Conservation (phyloP, 2,113 vertebrate genomes). For the Trematomus loennbergii region DNA sequence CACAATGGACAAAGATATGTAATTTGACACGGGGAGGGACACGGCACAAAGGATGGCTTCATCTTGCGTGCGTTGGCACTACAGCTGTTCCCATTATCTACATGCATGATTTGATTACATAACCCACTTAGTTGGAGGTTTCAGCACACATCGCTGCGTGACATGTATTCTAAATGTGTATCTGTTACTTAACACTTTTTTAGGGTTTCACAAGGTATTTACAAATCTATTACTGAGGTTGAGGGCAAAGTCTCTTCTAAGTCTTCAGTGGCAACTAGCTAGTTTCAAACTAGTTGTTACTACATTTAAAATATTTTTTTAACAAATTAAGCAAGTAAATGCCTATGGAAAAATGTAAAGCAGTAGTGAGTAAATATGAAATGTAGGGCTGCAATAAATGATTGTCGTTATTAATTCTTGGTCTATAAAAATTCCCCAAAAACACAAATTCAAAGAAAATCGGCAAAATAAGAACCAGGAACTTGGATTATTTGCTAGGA, state of each 20-base stretch:
- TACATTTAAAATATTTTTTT: too few relatives aligned
- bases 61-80: conserved; percentile 19
- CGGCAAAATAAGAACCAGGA: not conserved
- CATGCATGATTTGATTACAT: conserved; percentile 31
- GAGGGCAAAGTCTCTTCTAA: not conserved
- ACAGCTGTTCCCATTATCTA: conserved; percentile 49
- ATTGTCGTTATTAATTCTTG: not conserved
- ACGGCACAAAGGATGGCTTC: conserved; percentile 48
- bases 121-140: conserved; percentile 29
- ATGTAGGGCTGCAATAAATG: not conserved
- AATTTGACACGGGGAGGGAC: conserved; percentile 47
- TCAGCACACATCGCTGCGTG: not conserved
- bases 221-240: not conserved
- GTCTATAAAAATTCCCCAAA: not conserved
- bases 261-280: not conserved
- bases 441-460: not conserved
- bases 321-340: not conserved
- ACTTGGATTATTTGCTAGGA: too few relatives aligned
- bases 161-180: not conserved
- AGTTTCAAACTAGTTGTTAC: not conserved
- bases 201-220: not conserved
- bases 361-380: not conserved
- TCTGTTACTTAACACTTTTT: not conserved
- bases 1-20: conserved; percentile 26
- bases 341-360: not conserved